Conservation (phyloP, 1,140 invertebrate genomes). For the Homalodisca vitripennis region DNA sequence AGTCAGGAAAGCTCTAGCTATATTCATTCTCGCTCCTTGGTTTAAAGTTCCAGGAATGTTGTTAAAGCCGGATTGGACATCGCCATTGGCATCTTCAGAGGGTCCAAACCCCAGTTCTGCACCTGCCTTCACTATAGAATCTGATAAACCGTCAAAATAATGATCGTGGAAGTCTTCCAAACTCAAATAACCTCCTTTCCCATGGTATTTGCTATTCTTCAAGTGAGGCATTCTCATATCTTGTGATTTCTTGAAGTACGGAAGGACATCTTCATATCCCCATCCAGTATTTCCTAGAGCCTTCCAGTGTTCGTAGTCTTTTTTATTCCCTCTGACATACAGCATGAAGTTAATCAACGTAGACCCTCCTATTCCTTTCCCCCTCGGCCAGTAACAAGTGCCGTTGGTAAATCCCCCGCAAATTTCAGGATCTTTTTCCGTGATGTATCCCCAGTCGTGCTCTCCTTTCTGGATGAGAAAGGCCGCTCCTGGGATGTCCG, state of each 20-base stretch:
- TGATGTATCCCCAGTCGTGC: slow-evolving; percentile 58
- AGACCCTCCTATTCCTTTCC: slow-evolving; percentile 61
- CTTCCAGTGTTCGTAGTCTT: slow-evolving; percentile 69
- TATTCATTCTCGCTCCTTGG: slow-evolving; percentile 32
- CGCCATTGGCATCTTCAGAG: slow-evolving; percentile 55
- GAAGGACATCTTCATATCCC: slow-evolving; percentile 59
- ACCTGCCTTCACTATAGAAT: slow-evolving; percentile 53
- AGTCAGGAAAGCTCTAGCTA: slow-evolving; percentile 62
- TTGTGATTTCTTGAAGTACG: slow-evolving; percentile 59
- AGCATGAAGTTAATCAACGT: slow-evolving; percentile 63
- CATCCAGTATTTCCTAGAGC: slow-evolving; percentile 60
- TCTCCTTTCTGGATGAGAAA: slow-evolving; percentile 51
- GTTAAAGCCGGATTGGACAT: slow-evolving; percentile 34
- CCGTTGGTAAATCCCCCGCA: slow-evolving; percentile 53
- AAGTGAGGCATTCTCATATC: slow-evolving; percentile 42
- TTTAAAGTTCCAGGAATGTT: slow-evolving; percentile 50
- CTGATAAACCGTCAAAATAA: slow-evolving; percentile 17
- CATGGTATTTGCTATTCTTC: slow-evolving; percentile 50
- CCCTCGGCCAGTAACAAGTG: slow-evolving; percentile 70
- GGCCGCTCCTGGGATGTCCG: slow-evolving; percentile 38
- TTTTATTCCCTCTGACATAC: slow-evolving; percentile 61
- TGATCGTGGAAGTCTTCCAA: slow-evolving; percentile 53
- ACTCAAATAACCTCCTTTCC: slow-evolving; percentile 55
- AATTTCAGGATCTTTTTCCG: slow-evolving; percentile 52
- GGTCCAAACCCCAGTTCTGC: slow-evolving; percentile 56